These are phyloP conservation scores for Sebastes melanostomus DNA, from an alignment of 2,797 vertebrate genomes.

Conservation along the genomic window DNA sequence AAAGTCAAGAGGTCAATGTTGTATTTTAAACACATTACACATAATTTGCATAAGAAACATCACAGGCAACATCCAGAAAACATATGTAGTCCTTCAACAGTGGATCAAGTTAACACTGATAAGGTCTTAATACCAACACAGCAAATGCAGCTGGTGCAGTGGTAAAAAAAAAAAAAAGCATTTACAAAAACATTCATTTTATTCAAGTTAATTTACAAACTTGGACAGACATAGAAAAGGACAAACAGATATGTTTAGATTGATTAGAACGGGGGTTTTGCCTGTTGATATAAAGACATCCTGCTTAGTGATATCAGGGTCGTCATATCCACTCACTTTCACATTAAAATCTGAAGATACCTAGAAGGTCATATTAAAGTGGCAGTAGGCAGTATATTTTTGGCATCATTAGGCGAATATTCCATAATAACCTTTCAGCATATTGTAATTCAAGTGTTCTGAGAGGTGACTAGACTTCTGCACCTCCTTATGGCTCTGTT, in stretches of 20 bases:
- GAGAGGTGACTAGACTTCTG: accelerated
- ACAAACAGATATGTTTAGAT: not conserved
- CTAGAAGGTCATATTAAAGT: not conserved
- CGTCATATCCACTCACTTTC: not conserved
- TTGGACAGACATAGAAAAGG: not conserved
- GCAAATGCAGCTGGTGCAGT: not conserved
- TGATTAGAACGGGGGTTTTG: not conserved
- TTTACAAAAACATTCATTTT: constrained; percentile 1
- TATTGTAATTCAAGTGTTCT: too few species aligned
- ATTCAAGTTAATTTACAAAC: not conserved
- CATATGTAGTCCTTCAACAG: not conserved
- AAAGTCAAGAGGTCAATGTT: not conserved
- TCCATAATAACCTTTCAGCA: too few species aligned
- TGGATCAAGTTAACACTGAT: not conserved
- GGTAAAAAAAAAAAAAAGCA: not conserved
- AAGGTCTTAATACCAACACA: not conserved
- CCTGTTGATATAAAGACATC: not conserved
- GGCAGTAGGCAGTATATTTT: too few species aligned
- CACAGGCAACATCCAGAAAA: not conserved
- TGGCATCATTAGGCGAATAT: accelerated
- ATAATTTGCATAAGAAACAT: not conserved
- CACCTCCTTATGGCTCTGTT: too few species aligned
- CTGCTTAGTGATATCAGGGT: not conserved
- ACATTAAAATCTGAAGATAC: not conserved
- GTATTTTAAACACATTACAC: not conserved